Evolutionary conservation across 2,113 vertebrate species (phyloP), one percentile per base, ranked within the genome.

Genomic region (Sakesphorus luctuosus): DNA sequence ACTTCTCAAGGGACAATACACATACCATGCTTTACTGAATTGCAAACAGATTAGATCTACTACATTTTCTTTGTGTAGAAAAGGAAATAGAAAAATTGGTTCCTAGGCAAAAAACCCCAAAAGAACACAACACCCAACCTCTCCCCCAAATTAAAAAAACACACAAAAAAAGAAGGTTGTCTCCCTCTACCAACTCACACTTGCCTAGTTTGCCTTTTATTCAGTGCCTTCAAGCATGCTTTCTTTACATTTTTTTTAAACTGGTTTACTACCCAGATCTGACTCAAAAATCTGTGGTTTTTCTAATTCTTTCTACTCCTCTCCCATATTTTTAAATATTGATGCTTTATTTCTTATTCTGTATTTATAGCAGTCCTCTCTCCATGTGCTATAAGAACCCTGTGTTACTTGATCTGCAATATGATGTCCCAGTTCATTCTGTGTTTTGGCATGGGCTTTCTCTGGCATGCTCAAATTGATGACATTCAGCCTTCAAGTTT

Each of bases 181-280:
- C n/a, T 87, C 2, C 2, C 16, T 21, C 28, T 79, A 28, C 24
- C 8, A 44, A 40, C 7, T 74, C 68, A 53, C 1, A 1, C 10
- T 86, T 44, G 10, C 23, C n/a, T 67, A n/a, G 31, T 77, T 69
- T 80, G 15, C 33, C 25, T 86, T 84, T 86, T 31, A 46, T 79
- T 80, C 46, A 68, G 11, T 40, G 59, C 11, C 11, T 87, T 90
- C 36, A 18, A 15, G 18, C 62, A 61, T 0, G 0, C 7, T 66
- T 67, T 66, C 24, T 66, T 89, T 49, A 28, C 0, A 0, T 1
- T 24, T 25, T 44, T 33, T 6, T 4, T 1, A 7, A 84, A 47
- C 10, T 62, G 19, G 5, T 44, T 93, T 90, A 78, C 19, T 59
- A 35, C 26, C 21, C 18, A 88, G 25, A 24, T 43, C 26, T 67